phyloP scores from a whole-genome alignment of 2,888 invertebrate species.

The Galeopsomyia nigrocyanea region DNA sequence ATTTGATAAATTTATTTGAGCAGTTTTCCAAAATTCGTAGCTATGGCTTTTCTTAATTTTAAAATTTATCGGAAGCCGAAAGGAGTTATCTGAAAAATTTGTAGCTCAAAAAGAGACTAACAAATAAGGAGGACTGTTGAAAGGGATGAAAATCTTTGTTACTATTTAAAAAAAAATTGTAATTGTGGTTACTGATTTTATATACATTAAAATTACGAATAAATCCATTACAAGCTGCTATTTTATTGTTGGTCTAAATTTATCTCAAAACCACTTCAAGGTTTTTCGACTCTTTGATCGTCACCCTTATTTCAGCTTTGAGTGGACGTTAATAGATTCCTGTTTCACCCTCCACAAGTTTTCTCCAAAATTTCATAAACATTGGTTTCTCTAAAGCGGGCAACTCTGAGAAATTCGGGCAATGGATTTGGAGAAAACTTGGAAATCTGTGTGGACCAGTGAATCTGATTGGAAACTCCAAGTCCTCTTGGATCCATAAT shows the following conservation, averaged over 20 bases:
- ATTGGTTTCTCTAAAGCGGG: too few species aligned
- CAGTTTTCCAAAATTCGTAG: conserved; percentile 21
- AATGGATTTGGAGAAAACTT: too few species aligned
- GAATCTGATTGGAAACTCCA: too few species aligned
- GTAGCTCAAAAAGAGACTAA: conserved; percentile 16
- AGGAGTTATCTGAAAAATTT: conserved; percentile 21
- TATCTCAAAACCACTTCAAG: conserved; percentile 20
- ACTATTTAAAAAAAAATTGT: conserved; percentile 14
- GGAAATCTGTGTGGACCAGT: too few species aligned
- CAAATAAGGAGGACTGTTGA: conserved; percentile 28
- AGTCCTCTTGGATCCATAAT: too few species aligned
- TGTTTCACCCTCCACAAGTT: too few species aligned
- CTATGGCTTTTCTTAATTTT: conserved; percentile 7
- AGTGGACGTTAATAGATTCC: too few species aligned
- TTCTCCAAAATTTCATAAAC: too few species aligned
- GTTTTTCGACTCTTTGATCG: conserved; percentile 35
- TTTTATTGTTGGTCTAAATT: conserved; percentile 25
- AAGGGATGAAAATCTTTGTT: conserved; percentile 33
- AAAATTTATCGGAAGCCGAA: conserved; percentile 17
- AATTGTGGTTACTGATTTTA: conserved; percentile 28
- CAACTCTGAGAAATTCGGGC: too few species aligned
- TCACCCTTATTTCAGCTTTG: conserved; percentile 21
- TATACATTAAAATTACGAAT: conserved; percentile 28
- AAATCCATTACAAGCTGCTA: conserved; percentile 30
- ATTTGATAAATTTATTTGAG: conserved; percentile 22